phyloP scores from a whole-genome alignment of 2,113 vertebrate species.

The Australoheros scitulus region DNA sequence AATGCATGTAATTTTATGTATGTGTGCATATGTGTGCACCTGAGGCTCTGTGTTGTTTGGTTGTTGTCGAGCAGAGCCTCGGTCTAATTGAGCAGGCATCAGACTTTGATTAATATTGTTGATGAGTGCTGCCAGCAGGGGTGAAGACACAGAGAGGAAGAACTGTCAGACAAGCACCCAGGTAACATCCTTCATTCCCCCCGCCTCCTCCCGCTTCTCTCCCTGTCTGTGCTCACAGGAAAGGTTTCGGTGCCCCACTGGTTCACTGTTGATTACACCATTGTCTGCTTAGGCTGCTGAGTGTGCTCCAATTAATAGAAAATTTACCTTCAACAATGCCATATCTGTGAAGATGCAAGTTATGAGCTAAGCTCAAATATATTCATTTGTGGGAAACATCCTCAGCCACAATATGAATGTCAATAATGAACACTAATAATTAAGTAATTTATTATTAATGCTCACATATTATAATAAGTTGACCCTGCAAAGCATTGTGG shows the following conservation, averaged over 20 bases:
- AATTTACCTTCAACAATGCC: constrained; percentile 25
- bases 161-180: constrained; percentile 71
- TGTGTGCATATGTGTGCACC: constrained; percentile 39
- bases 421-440: background rate
- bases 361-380: background rate
- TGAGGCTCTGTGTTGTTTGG: constrained; percentile 52
- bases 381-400: background rate
- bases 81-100: constrained; percentile 68
- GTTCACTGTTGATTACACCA: constrained; percentile 67
- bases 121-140: constrained; percentile 72
- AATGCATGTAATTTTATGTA: constrained; percentile 18
- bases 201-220: constrained; percentile 22
- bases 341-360: background rate
- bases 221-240: constrained; percentile 53
- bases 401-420: background rate
- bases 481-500: background rate
- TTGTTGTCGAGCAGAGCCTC: constrained; percentile 52
- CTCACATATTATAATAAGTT: no score
- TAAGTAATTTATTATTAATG: no score
- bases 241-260: constrained; percentile 55
- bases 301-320: constrained; percentile 41
- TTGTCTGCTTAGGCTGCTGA: constrained; percentile 56
- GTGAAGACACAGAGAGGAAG: constrained; percentile 69
- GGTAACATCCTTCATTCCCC: constrained; percentile 70
- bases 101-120: constrained; percentile 77